Percentiles rank a stretch among this genome's conserved stretches.
Conservation (phyloP, 2,113 vertebrate species). For the Elephas maximus region DNA sequence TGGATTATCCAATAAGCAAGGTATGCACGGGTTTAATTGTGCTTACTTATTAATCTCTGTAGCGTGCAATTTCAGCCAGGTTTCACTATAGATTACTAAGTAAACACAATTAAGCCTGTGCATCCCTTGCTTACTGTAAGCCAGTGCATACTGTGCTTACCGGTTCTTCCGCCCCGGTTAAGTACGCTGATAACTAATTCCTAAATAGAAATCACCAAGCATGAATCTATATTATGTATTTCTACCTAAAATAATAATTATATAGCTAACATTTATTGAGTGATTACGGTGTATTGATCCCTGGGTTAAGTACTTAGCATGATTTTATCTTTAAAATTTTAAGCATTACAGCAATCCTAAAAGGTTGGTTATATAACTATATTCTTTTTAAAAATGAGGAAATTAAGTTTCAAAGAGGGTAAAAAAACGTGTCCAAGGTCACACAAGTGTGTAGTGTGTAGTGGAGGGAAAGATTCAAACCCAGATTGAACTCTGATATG, state of each 20-base stretch:
- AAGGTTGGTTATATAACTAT: not conserved
- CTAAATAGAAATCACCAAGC: not conserved
- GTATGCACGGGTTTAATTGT: no score
- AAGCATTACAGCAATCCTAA: slow-evolving; percentile 36
- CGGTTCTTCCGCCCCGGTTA: not conserved
- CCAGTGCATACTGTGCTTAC: no score
- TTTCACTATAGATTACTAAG: no score
- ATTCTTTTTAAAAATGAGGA: slow-evolving; percentile 4
- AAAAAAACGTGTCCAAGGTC: not conserved
- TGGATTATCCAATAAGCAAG: no score
- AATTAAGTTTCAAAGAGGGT: not conserved
- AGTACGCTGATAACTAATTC: slow-evolving; percentile 4
- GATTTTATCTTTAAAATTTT: not conserved
- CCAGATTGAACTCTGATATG: not conserved
- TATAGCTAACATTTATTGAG: not conserved
- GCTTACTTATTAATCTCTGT: no score
- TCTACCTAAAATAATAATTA: slow-evolving; percentile 33
- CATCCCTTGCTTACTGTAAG: no score
- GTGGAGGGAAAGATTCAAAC: not conserved
- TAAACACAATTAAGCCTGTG: no score
- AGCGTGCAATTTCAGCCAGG: no score
- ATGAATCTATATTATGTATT: not conserved
- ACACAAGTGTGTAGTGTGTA: not conserved
- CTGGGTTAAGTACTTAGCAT: not conserved
- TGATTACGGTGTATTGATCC: not conserved